Base-by-base conservation (phyloP, 2,888 invertebrate species). In the Noctua janthe region DNA sequence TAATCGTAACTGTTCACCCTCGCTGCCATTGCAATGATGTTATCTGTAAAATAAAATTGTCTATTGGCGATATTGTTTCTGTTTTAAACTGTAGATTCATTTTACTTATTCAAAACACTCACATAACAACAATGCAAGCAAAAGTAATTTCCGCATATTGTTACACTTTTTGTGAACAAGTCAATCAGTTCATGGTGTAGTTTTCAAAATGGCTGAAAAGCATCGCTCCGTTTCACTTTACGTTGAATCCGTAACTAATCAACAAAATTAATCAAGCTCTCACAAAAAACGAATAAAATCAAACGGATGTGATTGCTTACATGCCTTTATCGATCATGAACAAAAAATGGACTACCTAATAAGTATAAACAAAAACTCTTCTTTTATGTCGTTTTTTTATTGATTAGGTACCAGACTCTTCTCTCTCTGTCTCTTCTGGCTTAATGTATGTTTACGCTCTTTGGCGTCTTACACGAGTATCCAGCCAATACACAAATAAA, bases 91-190 rank as follows among this genome's bases (percentile, higher is more conserved):
- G 4, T 64, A 56, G 3, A 2, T 43, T 71, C 15, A 51, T 59
- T 70, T 54, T 17, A 82, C 20, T 74, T 51, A 87, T 89, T 83
- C 81, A 47, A 67, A 77, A 64, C 20, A 94, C 96, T 95, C 93
- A 97, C 97, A 97, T 62, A 97, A 93, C 75, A 97, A 90, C 81
- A 97, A 92, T 13, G 95, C 95, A 84, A 96, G 91, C 83, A 96
- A 86, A 83, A 97, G 92, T 87, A 96, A 90, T 91, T 92, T 94
- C 74, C 95, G 94, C 97, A 97, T 97, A 74, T 87, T 88, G 72
- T 76, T 75, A 70, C 78, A 54, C 64, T 85, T 82, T 90, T 92
- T 92, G 88, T 86, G 87, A 77, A 73, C 77, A 49, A 69, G 71
- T 85, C 47, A 47, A 74, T 86, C 81, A 87, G 75, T 87, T 79